Base-by-base conservation (phyloP, 2,113 vertebrate species). In the Hymenochirus boettgeri region DNA sequence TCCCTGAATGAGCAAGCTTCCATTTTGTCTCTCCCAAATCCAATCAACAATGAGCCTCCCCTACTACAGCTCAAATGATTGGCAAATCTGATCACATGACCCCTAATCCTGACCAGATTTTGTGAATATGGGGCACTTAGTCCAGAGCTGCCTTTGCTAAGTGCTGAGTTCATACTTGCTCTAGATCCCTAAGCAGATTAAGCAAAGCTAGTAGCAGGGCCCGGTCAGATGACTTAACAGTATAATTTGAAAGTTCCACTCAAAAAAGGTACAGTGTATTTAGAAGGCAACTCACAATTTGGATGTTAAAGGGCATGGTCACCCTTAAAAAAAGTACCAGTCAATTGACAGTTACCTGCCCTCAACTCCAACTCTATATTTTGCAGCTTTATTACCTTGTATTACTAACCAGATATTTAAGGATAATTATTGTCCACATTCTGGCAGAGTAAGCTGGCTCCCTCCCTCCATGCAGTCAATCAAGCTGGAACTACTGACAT, bases 161-260 rank as follows among this genome's bases (percentile, higher is more conserved):
- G 85, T 48, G 58, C 80, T 17, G 91, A 95, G 76, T 85, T 85
- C 19, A 62, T 86, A 21, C 62, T 85, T 37, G 93, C 74, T 82
- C 81, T 73, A 89, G 94, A 79, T 86, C 92, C 15, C 83, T 91
- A 58, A 99, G 94, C 85, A n/a, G 93, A 79, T 81, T 96, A 83
- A 98, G 94, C 78, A 95, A 92, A 89, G 87, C 87, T 71, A 95
- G n/a, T 81, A 96, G 93, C 82, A 85, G 91, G 76, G 93, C 93
- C 75, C 86, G 95, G 79, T 94, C 94, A 79, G 94, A 97, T 4
- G 95, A 99, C 77, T 91, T 97, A 75, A 97, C 91, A 31, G 83
- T 99, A 82, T 98, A 89, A 98, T 65, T 64, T 0, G 2, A 62
- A 57, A 59, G n/a, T n/a, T n/a, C n/a, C n/a, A n/a, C n/a, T n/a